phyloP scores from a whole-genome alignment of 2,797 vertebrate species.

The Apodemus agrarius region DNA sequence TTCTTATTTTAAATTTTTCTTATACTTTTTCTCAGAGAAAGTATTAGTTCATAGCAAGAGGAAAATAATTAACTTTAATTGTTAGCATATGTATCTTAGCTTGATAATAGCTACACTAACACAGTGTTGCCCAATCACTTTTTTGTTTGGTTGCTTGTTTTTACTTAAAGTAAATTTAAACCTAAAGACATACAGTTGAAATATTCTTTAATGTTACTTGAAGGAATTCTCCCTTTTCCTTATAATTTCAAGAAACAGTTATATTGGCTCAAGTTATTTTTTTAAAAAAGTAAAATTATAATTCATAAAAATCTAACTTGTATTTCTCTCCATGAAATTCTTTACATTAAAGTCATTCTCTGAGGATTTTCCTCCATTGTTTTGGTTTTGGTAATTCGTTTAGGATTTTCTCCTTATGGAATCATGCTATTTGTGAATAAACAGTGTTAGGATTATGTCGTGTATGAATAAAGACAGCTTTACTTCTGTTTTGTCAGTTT shows the following conservation, averaged over 20 bases:
- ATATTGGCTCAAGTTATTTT: background rate
- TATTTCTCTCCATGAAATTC: background rate
- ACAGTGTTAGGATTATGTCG: background rate
- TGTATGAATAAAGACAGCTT: slow-evolving; percentile 6
- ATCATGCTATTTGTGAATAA: background rate
- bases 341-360: background rate
- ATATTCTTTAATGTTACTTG: background rate
- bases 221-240: slow-evolving; percentile 7
- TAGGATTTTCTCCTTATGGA: background rate
- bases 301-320: background rate
- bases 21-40: background rate
- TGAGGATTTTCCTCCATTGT: background rate
- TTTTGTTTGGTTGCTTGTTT: background rate
- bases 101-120: background rate
- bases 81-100: background rate
- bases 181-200: background rate
- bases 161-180: background rate
- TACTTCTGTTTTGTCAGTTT: background rate
- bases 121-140: background rate
- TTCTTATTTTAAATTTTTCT: slow-evolving; percentile 31
- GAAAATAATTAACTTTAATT: background rate
- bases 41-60: background rate
- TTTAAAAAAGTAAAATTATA: background rate
- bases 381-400: background rate
- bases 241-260: background rate